These are phyloP conservation scores for Tangara arthus DNA, from an alignment of 2,797 vertebrate species.

Conservation along the genomic window DNA sequence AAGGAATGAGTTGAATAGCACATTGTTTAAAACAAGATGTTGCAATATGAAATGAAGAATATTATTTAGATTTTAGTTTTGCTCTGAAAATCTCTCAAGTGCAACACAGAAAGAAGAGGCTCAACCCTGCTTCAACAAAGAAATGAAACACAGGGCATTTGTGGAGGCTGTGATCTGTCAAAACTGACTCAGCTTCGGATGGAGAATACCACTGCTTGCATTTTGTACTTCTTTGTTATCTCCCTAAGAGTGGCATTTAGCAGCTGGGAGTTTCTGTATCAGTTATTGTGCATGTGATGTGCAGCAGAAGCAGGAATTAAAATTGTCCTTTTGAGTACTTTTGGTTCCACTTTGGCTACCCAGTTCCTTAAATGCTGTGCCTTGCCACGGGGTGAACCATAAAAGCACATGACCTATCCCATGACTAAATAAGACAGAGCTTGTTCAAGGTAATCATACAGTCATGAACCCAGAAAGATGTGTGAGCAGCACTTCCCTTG, in stretches of 20 bases:
- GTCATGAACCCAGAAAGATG: background rate
- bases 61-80: background rate
- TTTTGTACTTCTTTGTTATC: background rate
- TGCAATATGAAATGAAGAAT: background rate
- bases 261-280: background rate
- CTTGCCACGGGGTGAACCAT: background rate
- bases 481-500: background rate
- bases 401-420: background rate
- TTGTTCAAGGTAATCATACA: background rate
- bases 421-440: background rate
- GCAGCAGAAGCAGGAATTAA: background rate
- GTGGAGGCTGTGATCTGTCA: background rate
- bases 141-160: background rate
- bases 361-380: background rate
- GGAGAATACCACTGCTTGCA: background rate
- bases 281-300: background rate
- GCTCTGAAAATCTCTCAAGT: background rate
- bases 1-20: background rate
- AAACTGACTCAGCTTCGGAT: rapidly evolving
- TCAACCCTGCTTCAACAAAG: background rate
- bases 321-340: background rate
- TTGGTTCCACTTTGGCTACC: background rate
- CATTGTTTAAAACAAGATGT: background rate
- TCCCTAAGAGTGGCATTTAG: background rate
- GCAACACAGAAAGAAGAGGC: rapidly evolving